These are phyloP conservation scores for Eolophus roseicapilla DNA, from an alignment of 2,113 vertebrate genomes.

Conservation along the genomic window DNA sequence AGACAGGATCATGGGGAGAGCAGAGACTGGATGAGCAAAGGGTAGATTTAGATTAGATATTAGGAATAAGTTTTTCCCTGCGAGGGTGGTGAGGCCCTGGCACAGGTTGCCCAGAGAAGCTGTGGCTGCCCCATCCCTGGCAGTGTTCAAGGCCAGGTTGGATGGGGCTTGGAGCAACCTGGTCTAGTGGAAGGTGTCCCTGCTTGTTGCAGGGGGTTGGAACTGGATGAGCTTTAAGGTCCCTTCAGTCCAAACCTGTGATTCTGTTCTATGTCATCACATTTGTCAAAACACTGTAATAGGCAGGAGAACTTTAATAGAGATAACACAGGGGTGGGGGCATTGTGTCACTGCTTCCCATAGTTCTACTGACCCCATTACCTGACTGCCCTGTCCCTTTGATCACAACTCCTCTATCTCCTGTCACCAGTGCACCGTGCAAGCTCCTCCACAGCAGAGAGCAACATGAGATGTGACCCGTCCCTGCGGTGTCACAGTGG, in stretches of 20 bases:
- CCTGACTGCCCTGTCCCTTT: neutral
- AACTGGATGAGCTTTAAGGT: neutral
- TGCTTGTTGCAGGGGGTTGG: neutral
- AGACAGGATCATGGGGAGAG: neutral
- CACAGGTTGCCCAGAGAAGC: neutral
- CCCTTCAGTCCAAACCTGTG: neutral
- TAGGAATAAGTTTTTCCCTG: neutral
- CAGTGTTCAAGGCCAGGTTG: neutral
- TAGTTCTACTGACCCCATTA: neutral
- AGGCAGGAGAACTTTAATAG: neutral
- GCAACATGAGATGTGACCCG: neutral
- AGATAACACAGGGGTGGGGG: too few relatives aligned
- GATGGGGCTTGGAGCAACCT: neutral
- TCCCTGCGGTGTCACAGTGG: rapidly evolving
- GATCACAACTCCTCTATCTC: neutral
- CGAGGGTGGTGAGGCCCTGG: neutral
- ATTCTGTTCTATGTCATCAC: neutral
- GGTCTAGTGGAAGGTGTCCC: neutral
- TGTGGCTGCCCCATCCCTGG: neutral
- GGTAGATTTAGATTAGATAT: neutral
- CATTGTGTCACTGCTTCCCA: neutral
- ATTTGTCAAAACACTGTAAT: neutral
- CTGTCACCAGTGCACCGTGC: neutral
- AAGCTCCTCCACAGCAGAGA: neutral
- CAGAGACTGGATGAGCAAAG: neutral